These are phyloP conservation scores for Centropus unirufus DNA, from an alignment of 2,113 vertebrate genomes.

Conservation along the genomic window DNA sequence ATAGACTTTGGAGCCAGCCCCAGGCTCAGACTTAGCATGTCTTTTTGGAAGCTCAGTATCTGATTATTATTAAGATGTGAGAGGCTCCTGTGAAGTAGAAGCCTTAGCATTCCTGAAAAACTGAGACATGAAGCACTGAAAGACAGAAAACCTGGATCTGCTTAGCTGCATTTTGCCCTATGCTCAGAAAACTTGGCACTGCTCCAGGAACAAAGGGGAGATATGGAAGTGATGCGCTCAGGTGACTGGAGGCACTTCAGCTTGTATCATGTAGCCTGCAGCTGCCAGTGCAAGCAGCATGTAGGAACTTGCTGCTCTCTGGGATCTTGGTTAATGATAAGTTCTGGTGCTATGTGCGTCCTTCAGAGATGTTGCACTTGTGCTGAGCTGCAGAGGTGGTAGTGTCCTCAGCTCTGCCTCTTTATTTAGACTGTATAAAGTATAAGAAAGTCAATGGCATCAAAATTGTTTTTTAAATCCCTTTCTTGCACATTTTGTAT, in stretches of 20 bases:
- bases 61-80: conserved; percentile 65
- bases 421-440: neutral
- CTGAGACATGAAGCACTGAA: neutral
- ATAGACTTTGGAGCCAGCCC: conserved; percentile 48
- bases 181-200: neutral
- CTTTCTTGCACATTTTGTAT: neutral
- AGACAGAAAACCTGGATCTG: neutral
- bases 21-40: conserved; percentile 51
- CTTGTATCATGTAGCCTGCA: neutral
- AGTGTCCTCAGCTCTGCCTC: neutral
- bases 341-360: neutral
- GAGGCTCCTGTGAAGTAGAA: conserved; percentile 47
- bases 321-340: neutral
- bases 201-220: neutral
- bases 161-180: neutral
- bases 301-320: neutral
- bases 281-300: neutral
- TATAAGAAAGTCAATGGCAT: neutral
- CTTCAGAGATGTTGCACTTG: neutral
- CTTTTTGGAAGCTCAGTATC: conserved; percentile 44
- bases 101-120: neutral
- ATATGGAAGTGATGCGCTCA: neutral
- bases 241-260: neutral
- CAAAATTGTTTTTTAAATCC: neutral
- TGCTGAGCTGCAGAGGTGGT: neutral